Conservation (phyloP, 2,888 invertebrate genomes). For the Brachycybe producta region DNA sequence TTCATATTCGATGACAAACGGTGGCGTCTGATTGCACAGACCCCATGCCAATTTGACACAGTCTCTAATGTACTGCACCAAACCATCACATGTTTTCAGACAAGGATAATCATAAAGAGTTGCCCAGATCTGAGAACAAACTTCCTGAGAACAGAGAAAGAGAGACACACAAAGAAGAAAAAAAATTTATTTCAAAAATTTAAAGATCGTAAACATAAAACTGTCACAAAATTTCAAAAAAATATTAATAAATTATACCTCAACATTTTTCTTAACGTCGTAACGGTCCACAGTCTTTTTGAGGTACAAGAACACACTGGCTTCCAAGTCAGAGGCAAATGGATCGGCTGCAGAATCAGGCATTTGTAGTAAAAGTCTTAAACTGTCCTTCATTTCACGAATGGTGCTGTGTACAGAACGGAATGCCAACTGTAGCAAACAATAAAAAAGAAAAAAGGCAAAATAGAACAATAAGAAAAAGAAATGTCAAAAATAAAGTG, state of each 20-base stretch:
- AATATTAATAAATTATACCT: slow-evolving; percentile 32
- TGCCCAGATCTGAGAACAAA: slow-evolving; percentile 58
- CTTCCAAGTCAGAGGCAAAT: slow-evolving; percentile 30
- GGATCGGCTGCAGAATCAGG: slow-evolving; percentile 26
- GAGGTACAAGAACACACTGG: slow-evolving; percentile 47
- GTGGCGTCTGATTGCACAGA: slow-evolving; percentile 47
- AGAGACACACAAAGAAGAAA: slow-evolving; percentile 1
- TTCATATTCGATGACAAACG: slow-evolving; percentile 41
- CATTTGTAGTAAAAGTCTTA: slow-evolving; percentile 48
- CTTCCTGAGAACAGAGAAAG: slow-evolving; percentile 37
- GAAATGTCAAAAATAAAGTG: too few species aligned
- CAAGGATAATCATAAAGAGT: slow-evolving; percentile 89
- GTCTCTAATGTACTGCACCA: slow-evolving; percentile 65
- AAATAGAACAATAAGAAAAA: too few species aligned
- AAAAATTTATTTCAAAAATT: background rate
- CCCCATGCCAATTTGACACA: slow-evolving; percentile 81
- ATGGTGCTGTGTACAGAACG: slow-evolving; percentile 52
- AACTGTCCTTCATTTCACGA: slow-evolving; percentile 56
- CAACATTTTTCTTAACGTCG: slow-evolving; percentile 38
- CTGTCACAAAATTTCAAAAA: background rate
- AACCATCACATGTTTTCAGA: slow-evolving; percentile 59
- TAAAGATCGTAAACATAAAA: slow-evolving; percentile 4
- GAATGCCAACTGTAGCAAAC: slow-evolving; percentile 50
- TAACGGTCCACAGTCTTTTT: slow-evolving; percentile 56
- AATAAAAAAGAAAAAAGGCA: slow-evolving; percentile 12